Base-by-base conservation (phyloP, 2,888 invertebrate species). In the Limnephilus marmoratus region DNA sequence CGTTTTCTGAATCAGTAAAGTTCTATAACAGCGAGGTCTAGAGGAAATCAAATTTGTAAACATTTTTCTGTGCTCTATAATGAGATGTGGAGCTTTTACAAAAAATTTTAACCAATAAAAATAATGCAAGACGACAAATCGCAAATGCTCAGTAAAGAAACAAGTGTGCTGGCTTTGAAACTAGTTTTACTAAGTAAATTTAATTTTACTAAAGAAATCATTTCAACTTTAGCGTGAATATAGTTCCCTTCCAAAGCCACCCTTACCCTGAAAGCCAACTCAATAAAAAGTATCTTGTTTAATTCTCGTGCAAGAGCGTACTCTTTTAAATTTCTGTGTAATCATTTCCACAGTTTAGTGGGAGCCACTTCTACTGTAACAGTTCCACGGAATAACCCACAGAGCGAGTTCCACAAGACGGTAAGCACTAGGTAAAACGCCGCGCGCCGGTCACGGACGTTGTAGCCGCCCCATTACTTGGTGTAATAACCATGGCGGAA, bases 311-410 rank as follows among this genome's bases (percentile, higher is more conserved):
- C 68, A 24, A 7, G 9, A 68, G 68, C 68, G 18, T 68, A 68
- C 68, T 24, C 68, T 68, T 68, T 68, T 24, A 68, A 68, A 68
- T 68, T 68, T 68, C 68, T 24, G 24, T 68, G 68, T 9, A 68
- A 68, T 68, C 68, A 68, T 68, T 68, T 68, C 68, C 68, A 68
- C 68, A 68, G 68, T 68, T 68, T 68, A 68, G 68, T 68, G 68
- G n/a, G 24, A 68, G 7, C n/a, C 68, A 68, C 68, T 68, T 68
- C 68, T 24, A 68, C 68, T n/a, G 24, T 68, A 24, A 68, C 68
- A 68, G 68, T 68, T 68, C 68, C 24, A 68, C 68, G 24, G 68
- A 68, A 68, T 68, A n/a, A 68, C 68, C 68, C 68, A 24, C 68
- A 68, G 24, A 68, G 68, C 68, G 24, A 24, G 24, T 68, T 68